A percentile compares a stretch with the other conserved stretches of the same genome.
Evolutionary conservation across 2,797 vertebrate genomes (phyloP).

Genomic region (Corythornis leucogaster): DNA sequence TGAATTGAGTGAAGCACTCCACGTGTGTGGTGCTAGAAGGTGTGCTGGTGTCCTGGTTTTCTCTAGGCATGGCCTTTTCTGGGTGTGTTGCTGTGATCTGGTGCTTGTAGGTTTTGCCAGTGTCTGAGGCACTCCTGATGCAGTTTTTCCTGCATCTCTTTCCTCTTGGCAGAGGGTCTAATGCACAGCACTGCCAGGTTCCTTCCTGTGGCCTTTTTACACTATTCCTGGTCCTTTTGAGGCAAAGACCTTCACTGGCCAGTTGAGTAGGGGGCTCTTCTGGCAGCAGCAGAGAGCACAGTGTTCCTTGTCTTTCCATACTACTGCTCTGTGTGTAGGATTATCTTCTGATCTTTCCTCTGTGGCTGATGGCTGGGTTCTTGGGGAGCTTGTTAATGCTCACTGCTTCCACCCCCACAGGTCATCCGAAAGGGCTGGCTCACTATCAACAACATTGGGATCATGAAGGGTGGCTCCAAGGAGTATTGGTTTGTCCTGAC

Average conservation of each 20-base stretch:
- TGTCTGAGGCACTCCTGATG: neutral
- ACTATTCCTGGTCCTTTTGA: neutral
- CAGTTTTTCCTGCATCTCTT: neutral
- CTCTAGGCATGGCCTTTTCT: conserved; percentile 9
- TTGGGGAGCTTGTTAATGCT: neutral
- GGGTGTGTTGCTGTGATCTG: conserved; percentile 36
- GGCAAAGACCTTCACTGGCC: neutral
- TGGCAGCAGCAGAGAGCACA: conserved; percentile 49
- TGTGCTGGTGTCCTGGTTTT: neutral
- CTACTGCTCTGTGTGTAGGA: neutral
- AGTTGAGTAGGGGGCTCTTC: neutral
- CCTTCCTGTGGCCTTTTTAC: conserved; percentile 14
- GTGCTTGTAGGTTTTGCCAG: neutral
- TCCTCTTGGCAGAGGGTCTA: neutral
- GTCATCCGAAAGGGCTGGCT: conserved; percentile 98
- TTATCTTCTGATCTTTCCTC: conserved; percentile 1
- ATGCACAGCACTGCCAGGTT: conserved; percentile 35
- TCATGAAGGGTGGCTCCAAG: conserved; percentile 98
- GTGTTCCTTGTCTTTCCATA: conserved; percentile 41
- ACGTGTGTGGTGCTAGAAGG: neutral
- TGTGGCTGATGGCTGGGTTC: neutral
- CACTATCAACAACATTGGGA: conserved; percentile 97
- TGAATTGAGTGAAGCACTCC: neutral
- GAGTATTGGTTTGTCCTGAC: conserved; percentile 99
- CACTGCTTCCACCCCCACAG: conserved; percentile 70